Base-by-base conservation (phyloP, 2,797 vertebrate species). In the Oreochromis mossambicus region DNA sequence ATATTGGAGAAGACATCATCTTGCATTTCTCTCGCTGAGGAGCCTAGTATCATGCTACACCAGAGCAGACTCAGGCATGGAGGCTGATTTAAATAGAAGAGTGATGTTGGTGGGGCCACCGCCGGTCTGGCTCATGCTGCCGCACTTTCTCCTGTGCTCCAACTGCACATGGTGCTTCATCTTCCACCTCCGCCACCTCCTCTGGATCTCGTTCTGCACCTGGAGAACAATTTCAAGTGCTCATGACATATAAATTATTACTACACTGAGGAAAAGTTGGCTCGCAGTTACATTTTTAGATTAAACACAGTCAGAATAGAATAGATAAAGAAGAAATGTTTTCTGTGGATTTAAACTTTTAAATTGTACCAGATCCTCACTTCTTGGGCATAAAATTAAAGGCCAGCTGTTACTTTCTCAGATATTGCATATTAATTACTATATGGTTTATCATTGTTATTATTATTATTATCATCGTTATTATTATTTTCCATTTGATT, bases 11-110 rank as follows among this genome's bases (percentile, higher is more conserved):
- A 34, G 2, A 19, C 8, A 2, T 61, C 56, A 17, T 61, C 26
- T 61, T 29, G 56, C 10, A 19, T 11, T 61, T 10, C 13, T 61
- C 29, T 61, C 3, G 9, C 26, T 19, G 26, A 61, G 15, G 26
- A 61, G 0, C 0, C 29, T 34, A 0, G 15, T 10, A 34, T 34
- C 56, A 34, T 3, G 58, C 32, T 63, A 63, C 58, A 38, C 32
- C 32, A 36, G 58, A 29, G 17, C 58, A 63, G 58, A 63, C 32
- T 63, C 17, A 1, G 32, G 32, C 0, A 19, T 36, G 58, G 58
- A 36, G 17, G 58, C 24, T n/a, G 17, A 63, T 63, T 63, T 63
- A 13, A 17, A 36, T 12, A 63, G 19, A 34, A 38, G 58, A 63
- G 32, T 0, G 58, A n/a, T 36, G 32, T 36, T 63, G 58, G 32